Conservation (phyloP, 2,797 vertebrate species). For the Cyprinella venusta region DNA sequence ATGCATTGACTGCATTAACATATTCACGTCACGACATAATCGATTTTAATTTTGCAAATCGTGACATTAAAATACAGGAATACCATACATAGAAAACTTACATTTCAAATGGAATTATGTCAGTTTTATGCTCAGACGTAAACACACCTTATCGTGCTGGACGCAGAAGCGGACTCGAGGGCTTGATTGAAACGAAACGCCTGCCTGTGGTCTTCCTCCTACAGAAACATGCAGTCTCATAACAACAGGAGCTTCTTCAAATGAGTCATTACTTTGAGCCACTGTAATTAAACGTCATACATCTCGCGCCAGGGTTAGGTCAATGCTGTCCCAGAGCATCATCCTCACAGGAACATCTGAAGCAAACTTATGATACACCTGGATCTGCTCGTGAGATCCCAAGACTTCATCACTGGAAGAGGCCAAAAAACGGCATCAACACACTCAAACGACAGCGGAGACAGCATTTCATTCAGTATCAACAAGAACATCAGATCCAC, state of each 20-base stretch:
- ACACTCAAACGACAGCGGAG: background rate
- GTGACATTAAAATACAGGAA: background rate
- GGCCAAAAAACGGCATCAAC: constrained; percentile 6
- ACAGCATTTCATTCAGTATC: background rate
- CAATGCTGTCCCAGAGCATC: constrained; percentile 56
- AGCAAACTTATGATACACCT: constrained; percentile 66
- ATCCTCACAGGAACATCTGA: constrained; percentile 67
- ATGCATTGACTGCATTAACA: background rate
- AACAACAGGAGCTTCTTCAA: constrained; percentile 52
- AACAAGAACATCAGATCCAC: background rate
- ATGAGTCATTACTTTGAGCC: constrained; percentile 52
- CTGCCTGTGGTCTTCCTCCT: constrained; percentile 67
- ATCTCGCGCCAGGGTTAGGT: constrained; percentile 61
- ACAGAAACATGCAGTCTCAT: constrained; percentile 13
- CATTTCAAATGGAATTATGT: background rate
- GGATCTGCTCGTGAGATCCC: constrained; percentile 70
- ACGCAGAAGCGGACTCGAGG: constrained; percentile 61
- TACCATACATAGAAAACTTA: background rate
- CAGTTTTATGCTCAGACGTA: constrained; percentile 9
- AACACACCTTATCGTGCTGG: constrained; percentile 70
- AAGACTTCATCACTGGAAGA: constrained; percentile 69
- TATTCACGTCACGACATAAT: background rate
- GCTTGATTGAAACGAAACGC: constrained; percentile 60
- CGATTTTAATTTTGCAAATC: background rate
- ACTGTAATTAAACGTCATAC: constrained; percentile 57